Evolutionary conservation across 2,888 invertebrate species (phyloP).

Genomic region (Apotomis turbidana): DNA sequence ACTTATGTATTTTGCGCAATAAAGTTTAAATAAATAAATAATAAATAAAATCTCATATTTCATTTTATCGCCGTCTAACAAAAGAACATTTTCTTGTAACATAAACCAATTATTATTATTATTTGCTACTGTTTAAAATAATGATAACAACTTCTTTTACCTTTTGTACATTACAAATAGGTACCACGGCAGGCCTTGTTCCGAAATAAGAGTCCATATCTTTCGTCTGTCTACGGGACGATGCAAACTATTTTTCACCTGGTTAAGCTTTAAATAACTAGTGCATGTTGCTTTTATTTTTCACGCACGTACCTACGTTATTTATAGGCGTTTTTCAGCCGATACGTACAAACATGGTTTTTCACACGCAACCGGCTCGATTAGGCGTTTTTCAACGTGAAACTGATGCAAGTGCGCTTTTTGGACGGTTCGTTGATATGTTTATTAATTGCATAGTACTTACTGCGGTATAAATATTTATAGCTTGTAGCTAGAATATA

Average conservation of each 20-base stretch:
- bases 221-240: constrained; percentile 51
- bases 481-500: neutral
- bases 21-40: too few species aligned
- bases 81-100: too few species aligned
- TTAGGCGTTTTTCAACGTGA: constrained; percentile 14
- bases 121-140: neutral
- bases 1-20: too few species aligned
- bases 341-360: constrained; percentile 37
- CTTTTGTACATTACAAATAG: neutral
- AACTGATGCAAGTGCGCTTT: constrained; percentile 9
- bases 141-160: too few species aligned
- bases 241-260: constrained; percentile 70
- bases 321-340: constrained; percentile 46
- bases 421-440: constrained; percentile 8
- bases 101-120: neutral
- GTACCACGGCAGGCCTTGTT: neutral
- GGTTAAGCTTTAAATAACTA: constrained; percentile 69
- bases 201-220: constrained; percentile 2
- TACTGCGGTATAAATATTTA: constrained; percentile 1
- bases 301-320: constrained; percentile 42
- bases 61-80: too few species aligned
- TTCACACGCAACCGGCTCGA: constrained; percentile 43
- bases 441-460: constrained; percentile 8
- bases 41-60: too few species aligned
- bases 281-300: constrained; percentile 39